These are phyloP conservation scores for Chaetops frenatus DNA, from an alignment of 2,113 vertebrate species.

Conservation along the genomic window DNA sequence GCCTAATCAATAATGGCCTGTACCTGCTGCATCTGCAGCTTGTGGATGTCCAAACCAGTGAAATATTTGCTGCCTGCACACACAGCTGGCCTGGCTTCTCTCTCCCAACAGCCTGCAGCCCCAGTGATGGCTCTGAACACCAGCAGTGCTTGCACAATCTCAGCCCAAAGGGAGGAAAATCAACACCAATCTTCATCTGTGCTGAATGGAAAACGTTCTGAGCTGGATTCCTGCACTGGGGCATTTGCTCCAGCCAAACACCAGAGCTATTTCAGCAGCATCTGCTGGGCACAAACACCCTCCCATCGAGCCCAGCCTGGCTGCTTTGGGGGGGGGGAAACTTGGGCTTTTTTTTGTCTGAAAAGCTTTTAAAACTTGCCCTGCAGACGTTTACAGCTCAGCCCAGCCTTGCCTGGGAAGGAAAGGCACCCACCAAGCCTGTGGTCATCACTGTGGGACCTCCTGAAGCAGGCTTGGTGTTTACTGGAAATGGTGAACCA, in stretches of 20 bases:
- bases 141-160: neutral
- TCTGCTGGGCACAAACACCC: neutral
- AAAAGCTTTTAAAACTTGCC: neutral
- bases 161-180: neutral
- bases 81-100: slow-evolving; percentile 64
- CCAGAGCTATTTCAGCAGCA: neutral
- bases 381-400: neutral
- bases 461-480: neutral
- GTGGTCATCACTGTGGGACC: rapidly evolving
- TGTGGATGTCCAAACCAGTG: neutral
- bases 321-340: neutral
- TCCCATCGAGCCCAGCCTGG: neutral
- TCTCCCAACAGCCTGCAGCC: slow-evolving; percentile 34
- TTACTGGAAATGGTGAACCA: neutral
- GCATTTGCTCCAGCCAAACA: neutral
- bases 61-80: slow-evolving; percentile 50
- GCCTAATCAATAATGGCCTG: neutral
- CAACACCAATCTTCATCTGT: slow-evolving; percentile 12
- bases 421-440: neutral
- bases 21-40: neutral
- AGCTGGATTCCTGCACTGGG: neutral
- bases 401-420: neutral
- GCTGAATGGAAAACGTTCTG: neutral
- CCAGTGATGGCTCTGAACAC: slow-evolving; percentile 19
- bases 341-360: neutral